A percentile compares a stretch with the other conserved stretches of the same genome.
Conservation (phyloP, 1,140 invertebrate genomes). For the Heliothis virescens region DNA sequence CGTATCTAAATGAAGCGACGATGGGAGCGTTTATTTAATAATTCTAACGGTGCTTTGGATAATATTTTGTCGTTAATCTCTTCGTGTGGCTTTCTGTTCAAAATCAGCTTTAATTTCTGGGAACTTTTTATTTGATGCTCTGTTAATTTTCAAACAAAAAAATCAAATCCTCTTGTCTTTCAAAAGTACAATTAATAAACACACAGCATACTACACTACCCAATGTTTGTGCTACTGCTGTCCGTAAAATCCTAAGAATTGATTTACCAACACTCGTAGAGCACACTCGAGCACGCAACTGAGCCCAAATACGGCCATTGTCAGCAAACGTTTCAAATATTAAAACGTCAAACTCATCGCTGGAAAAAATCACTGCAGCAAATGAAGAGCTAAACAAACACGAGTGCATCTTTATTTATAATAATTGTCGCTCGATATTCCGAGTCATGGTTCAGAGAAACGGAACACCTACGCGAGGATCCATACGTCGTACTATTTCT, state of each 20-base stretch:
- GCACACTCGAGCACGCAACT: conserved; percentile 32
- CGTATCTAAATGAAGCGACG: conserved; percentile 43
- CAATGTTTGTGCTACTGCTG: conserved; percentile 29
- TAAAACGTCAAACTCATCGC: conserved; percentile 72
- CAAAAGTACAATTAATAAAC: background rate
- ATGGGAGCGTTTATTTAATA: conserved; percentile 30
- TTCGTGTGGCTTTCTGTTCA: background rate
- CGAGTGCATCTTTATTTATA: conserved; percentile 81
- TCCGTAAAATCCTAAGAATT: conserved; percentile 39
- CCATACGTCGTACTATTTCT: conserved; percentile 13
- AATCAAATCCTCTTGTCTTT: no score
- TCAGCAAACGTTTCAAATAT: conserved; percentile 54
- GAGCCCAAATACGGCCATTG: conserved; percentile 44
- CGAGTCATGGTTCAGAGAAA: conserved; percentile 82
- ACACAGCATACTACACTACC: background rate
- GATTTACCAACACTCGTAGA: conserved; percentile 24
- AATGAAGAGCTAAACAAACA: conserved; percentile 85
- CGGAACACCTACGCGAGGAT: conserved; percentile 77
- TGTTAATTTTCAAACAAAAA: no score
- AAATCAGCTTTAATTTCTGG: background rate
- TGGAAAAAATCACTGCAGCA: conserved; percentile 76
- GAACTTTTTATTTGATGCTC: no score
- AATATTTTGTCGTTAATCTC: background rate
- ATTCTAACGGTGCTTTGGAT: conserved; percentile 31
- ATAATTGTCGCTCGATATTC: conserved; percentile 76